Conservation (phyloP, 2,888 invertebrate species). For the Siphlonurus alternatus region DNA sequence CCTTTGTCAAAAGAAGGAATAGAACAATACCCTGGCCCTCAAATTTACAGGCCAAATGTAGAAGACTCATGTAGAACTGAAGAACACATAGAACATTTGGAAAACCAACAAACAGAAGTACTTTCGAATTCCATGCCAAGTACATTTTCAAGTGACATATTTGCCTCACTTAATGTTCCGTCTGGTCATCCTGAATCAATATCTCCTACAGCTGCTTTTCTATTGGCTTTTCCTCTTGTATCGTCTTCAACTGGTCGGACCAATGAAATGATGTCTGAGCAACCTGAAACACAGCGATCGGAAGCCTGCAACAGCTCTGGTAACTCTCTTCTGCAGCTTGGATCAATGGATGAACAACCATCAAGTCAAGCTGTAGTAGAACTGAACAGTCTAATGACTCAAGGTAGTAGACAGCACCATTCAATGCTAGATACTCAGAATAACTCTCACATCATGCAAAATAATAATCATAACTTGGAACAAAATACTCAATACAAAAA, state of each 20-base stretch:
- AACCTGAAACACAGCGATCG: background rate
- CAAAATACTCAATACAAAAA: background rate
- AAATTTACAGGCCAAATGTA: background rate
- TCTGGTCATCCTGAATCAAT: constrained; percentile 34
- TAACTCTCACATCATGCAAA: background rate
- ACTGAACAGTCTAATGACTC: background rate
- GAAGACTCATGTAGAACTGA: background rate
- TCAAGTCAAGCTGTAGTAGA: background rate
- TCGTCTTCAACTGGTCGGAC: constrained; percentile 29
- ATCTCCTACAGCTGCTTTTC: constrained; percentile 60
- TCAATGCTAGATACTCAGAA: background rate
- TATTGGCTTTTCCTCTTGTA: constrained; percentile 57
- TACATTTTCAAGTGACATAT: constrained; percentile 36
- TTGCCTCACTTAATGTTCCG: constrained; percentile 39
- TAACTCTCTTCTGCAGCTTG: constrained; percentile 7
- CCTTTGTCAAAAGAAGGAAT: background rate
- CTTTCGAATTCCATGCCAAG: background rate
- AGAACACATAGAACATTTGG: background rate
- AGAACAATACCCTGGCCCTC: background rate
- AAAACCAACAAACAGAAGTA: background rate
- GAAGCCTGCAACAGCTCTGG: background rate
- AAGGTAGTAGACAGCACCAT: background rate
- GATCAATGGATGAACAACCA: constrained; percentile 6
- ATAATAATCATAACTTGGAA: background rate
- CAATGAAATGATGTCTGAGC: constrained; percentile 4